Evolutionary conservation across 1,140 invertebrate species (phyloP), one percentile per base, ranked within the genome.

Genomic region (Lepidurus arcticus): DNA sequence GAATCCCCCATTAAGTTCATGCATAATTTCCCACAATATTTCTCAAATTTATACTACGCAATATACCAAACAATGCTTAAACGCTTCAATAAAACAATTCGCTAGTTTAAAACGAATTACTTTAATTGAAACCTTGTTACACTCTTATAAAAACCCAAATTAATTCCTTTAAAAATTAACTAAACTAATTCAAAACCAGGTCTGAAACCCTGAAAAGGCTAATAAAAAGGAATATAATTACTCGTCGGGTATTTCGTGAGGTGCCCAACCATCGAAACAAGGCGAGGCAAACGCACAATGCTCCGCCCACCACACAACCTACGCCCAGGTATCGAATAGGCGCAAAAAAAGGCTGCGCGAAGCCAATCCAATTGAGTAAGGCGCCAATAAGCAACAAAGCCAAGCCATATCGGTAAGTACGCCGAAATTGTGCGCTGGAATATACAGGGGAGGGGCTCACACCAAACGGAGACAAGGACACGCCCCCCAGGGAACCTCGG

Each of bases 381-480:
- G 91, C 91, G n/a, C 91, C 91, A 44, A 91, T 87, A 82, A 91
- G 91, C 42, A 92, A 85, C 79, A 92, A 84, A 78, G 91, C 90
- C 89, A 92, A 91, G 76, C 91, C 91, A 84, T 91, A 92, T 26
- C 90, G 88, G 84, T 92, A 92, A 74, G 90, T 90, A 79, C 90
- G 86, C 83, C 78, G 73, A 16, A 74, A 79, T 34, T 79, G 78
- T 11, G 43, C 43, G 24, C 21, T 47, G 16, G 47, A 45, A 53
- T 76, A 76, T 11, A 26, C 45, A 1, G 42, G 42, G n/a, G 53
- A 9, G 53, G n/a, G 53, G 53, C 53, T 65, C 9, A 16, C 53
- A 65, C 53, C 53, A 16, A 65, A 65, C 9, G 53, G 53, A 21
- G 53, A 65, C 53, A 65, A 21, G 53, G 53, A 65, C 1, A 65